phyloP scores from a whole-genome alignment of 35 echinoderm and acorn worm species.

The Amphiura filiformis region DNA sequence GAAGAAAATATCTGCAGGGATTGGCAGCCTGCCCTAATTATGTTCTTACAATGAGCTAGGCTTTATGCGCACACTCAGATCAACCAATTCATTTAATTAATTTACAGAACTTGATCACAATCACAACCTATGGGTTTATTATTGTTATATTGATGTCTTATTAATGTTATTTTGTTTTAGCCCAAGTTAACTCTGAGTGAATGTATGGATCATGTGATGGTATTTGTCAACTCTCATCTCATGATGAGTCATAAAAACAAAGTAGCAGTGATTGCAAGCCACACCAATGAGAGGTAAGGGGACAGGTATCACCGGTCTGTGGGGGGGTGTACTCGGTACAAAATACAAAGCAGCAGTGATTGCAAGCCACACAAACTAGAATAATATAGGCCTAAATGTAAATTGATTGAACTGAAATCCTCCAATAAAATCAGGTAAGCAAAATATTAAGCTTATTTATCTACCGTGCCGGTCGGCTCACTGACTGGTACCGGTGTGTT shows the following conservation, averaged over 20 bases:
- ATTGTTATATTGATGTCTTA: background rate
- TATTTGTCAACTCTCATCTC: slow-evolving; percentile 89
- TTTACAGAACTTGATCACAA: background rate
- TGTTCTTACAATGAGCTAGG: too few species aligned
- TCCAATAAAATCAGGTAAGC: too few species aligned
- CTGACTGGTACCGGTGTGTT: too few species aligned
- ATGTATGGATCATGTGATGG: slow-evolving; percentile 77
- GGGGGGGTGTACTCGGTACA: slow-evolving; percentile 68
- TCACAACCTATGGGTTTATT: background rate
- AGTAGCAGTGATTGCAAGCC: slow-evolving; percentile 89
- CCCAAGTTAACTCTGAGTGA: slow-evolving; percentile 53
- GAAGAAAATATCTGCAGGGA: too few species aligned
- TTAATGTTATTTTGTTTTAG: background rate
- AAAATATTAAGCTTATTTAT: slow-evolving; percentile 56
- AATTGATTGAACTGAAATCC: too few species aligned
- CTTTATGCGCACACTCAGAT: too few species aligned
- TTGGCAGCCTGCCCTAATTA: too few species aligned
- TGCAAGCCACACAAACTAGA: slow-evolving; percentile 96
- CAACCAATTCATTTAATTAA: background rate
- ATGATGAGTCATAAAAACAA: slow-evolving; percentile 86
- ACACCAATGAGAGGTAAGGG: slow-evolving; percentile 96
- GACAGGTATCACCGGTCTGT: too few species aligned
- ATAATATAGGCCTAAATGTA: too few species aligned
- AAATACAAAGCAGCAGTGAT: slow-evolving; percentile 85
- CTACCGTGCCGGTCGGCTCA: too few species aligned